phyloP scores from a whole-genome alignment of 2,113 vertebrate genomes.

The Puma concolor region DNA sequence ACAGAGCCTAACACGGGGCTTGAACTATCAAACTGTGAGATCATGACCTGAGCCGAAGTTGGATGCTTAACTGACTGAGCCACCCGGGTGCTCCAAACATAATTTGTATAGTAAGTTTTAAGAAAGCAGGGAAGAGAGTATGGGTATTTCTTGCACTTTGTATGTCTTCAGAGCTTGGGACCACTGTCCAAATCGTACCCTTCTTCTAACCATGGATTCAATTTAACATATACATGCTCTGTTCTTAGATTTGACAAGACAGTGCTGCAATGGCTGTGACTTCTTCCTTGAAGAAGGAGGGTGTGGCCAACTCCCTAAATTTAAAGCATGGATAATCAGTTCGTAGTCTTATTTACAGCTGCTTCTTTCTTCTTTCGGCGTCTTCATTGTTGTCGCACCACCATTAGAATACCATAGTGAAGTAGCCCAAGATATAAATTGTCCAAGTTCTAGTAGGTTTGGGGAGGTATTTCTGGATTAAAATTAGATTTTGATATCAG shows the following conservation, averaged over 20 bases:
- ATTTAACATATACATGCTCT: fast-evolving
- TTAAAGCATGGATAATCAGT: neutral
- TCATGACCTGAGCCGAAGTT: no score
- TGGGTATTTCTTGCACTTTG: neutral
- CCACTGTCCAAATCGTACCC: neutral
- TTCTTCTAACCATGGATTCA: neutral
- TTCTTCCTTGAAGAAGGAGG: neutral
- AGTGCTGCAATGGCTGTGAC: neutral
- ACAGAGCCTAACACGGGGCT: no score
- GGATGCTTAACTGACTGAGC: no score
- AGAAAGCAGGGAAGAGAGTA: neutral
- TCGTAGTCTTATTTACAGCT: neutral
- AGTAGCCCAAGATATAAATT: neutral
- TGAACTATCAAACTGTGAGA: no score
- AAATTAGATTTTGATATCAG: neutral
- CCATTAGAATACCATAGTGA: neutral
- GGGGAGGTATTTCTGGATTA: neutral
- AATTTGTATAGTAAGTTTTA: constrained; percentile 8
- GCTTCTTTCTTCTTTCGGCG: neutral
- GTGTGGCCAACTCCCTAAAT: neutral
- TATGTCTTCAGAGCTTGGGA: neutral
- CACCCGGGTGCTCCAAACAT: neutral
- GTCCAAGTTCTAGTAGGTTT: neutral
- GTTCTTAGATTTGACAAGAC: neutral
- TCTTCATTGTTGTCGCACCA: neutral